A percentile compares a stretch with the other conserved stretches of the same genome.
Conservation (phyloP, 2,888 invertebrate species). For the Lycia hirtaria region DNA sequence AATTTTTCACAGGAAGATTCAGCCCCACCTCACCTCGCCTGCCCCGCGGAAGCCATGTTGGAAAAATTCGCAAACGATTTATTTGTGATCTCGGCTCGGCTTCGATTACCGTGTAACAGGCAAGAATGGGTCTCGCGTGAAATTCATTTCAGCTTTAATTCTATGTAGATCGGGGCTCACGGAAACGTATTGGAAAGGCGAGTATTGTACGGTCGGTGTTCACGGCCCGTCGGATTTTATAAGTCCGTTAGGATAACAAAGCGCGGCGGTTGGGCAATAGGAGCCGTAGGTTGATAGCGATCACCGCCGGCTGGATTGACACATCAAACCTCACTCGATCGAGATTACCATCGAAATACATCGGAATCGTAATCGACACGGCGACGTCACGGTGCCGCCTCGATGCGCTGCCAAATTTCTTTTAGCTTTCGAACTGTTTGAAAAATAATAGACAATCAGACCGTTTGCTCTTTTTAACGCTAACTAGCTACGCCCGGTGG, state of each 20-base stretch:
- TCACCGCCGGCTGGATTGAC: constrained; percentile 77
- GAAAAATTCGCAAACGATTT: constrained; percentile 78
- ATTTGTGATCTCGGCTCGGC: constrained; percentile 66
- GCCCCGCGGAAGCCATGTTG: constrained; percentile 76
- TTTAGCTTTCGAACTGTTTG: constrained; percentile 39
- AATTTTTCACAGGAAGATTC: constrained; percentile 72
- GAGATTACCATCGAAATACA: constrained; percentile 77
- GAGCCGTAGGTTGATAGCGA: constrained; percentile 75
- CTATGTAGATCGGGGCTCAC: constrained; percentile 36
- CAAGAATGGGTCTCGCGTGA: constrained; percentile 57
- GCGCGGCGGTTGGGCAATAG: constrained; percentile 80
- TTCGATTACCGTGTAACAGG: constrained; percentile 57
- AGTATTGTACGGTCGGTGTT: constrained; percentile 62
- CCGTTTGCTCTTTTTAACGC: too few species aligned
- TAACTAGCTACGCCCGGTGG: too few species aligned
- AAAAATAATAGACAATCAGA: constrained; percentile 26
- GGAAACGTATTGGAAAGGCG: constrained; percentile 47
- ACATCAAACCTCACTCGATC: constrained; percentile 76
- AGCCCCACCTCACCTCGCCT: constrained; percentile 59
- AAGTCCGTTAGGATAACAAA: constrained; percentile 81
- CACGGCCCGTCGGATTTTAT: constrained; percentile 70
- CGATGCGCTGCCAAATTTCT: constrained; percentile 67
- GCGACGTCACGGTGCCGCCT: constrained; percentile 66
- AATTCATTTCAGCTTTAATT: constrained; percentile 58
- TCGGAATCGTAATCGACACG: constrained; percentile 76